Base-by-base conservation (phyloP, 1,140 invertebrate genomes). In the Orius insidiosus region DNA sequence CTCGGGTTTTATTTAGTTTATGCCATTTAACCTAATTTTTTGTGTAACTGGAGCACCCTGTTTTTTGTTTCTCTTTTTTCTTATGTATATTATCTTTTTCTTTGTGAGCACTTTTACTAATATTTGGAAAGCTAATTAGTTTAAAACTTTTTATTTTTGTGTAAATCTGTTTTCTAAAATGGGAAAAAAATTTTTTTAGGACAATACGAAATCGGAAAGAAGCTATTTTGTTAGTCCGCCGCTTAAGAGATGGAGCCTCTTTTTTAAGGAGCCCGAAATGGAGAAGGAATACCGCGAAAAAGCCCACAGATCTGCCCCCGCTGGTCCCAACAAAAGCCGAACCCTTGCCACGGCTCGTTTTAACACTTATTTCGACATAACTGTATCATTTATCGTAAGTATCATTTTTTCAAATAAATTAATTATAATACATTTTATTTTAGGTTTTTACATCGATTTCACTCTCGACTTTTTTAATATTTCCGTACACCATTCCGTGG, bases 191-290 rank as follows among this genome's bases (percentile, higher is more conserved):
- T n/a, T 78, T 53, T 80, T 80, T 4, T 75, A 85, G 56, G 83
- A 86, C 48, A 88, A 88, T 58, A 78, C 74, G 10, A 71, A 72
- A 37, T 83, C 81, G 5, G 76, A 83, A 52, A 69, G 76, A 44
- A 86, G 82, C 24, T 93, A 92, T 58, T 86, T 94, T 61, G 83
- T 90, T 13, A 80, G 84, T 53, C 85, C 88, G 0, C 88, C 88
- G 0, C 63, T 95, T 1, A 82, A 80, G 8, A 70, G 69, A 11
- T 70, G 85, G 44, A 88, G 85, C 0, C 60, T 95, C 1, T 85
- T 81, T 57, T 96, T 95, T 62, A 76, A 79, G 53, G 75, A 85
- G 32, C 61, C 67, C 1, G 75, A 83, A 49, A 75, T 93, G 68
- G 92, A 95, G 59, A 66, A 70, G 7, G 80, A 88, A 45, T 96